A percentile compares a stretch with the other conserved stretches of the same genome.
These are phyloP conservation scores for Schizaphis graminum DNA, from an alignment of 2,888 invertebrate genomes.

Conservation along the genomic window DNA sequence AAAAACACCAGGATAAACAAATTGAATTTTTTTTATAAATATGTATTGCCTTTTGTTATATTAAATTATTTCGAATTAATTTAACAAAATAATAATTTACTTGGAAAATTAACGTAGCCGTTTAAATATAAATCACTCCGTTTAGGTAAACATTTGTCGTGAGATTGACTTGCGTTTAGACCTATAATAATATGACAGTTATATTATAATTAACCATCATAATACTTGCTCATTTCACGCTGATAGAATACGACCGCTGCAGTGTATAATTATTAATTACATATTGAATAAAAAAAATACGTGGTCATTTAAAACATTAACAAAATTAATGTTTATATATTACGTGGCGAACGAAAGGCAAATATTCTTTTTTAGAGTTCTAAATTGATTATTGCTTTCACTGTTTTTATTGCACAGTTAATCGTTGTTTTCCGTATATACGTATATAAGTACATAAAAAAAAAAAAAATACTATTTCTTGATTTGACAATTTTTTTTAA, in stretches of 20 bases:
- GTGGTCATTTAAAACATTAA: constrained; percentile 1
- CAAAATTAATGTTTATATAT: background rate
- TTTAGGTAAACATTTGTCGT: background rate
- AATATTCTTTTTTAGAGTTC: constrained; percentile 43
- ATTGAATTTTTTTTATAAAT: background rate
- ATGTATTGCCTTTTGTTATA: background rate
- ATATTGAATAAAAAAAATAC: background rate
- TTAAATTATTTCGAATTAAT: background rate
- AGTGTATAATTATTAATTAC: background rate
- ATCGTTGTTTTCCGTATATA: background rate
- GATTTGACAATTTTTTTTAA: background rate
- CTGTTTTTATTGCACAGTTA: background rate
- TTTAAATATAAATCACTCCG: background rate
- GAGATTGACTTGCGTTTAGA: background rate
- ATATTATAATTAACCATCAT: background rate
- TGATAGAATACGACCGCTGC: background rate
- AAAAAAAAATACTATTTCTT: background rate
- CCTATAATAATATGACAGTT: background rate
- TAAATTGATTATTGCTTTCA: constrained; percentile 43
- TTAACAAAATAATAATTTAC: background rate
- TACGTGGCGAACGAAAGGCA: background rate
- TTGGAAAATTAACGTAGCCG: background rate
- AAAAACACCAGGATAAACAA: no score
- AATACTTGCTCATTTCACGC: background rate
- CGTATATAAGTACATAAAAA: background rate